Evolutionary conservation across 2,113 vertebrate genomes (phyloP).

Genomic region (Cyprinodon variegatus): DNA sequence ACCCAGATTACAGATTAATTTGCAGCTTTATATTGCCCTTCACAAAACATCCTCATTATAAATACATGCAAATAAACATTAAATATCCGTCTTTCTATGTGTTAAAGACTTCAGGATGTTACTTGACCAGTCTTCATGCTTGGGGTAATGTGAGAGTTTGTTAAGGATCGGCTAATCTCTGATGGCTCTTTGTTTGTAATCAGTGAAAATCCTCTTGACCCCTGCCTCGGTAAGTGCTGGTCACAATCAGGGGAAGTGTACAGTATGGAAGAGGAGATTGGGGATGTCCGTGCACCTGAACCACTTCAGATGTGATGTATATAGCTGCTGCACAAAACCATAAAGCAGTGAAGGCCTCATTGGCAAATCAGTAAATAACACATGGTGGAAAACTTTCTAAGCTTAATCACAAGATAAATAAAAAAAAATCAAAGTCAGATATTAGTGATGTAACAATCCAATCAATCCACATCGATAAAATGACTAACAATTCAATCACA

Average conservation of each 20-base stretch:
- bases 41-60: not conserved
- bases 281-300: conserved; percentile 62
- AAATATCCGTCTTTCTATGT: not conserved
- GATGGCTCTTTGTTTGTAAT: conserved; percentile 71
- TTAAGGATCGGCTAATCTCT: conserved; percentile 69
- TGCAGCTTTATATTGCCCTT: not conserved
- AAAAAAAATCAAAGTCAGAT: not conserved
- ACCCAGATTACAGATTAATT: not conserved
- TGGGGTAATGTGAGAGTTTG: conserved; percentile 25
- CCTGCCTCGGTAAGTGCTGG: conserved; percentile 34
- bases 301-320: conserved; percentile 23
- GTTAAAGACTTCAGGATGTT: not conserved
- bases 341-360: not conserved
- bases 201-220: conserved; percentile 74
- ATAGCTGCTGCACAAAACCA: conserved; percentile 2
- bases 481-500: no score
- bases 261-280: conserved; percentile 45
- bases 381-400: not conserved
- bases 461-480: no score
- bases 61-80: not conserved
- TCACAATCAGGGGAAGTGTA: conserved; percentile 69
- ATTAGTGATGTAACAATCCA: no score
- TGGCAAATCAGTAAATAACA: not conserved
- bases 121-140: not conserved
- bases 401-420: no score